phyloP scores from a whole-genome alignment of 1,140 invertebrate species.

The Leguminivora glycinivorella region DNA sequence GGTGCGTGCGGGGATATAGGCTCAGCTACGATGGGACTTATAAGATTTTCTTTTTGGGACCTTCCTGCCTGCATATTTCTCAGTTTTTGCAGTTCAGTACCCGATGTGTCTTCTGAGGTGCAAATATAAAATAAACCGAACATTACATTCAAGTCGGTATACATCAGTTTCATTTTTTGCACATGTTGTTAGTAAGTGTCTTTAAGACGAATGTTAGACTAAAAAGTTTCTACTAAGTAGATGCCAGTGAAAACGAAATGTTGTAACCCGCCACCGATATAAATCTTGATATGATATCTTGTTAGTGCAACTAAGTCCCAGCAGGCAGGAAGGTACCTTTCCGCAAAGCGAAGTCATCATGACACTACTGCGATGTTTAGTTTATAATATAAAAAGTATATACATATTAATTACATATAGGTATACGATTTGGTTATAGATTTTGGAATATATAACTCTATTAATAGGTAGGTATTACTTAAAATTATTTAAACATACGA shows the following conservation, averaged over 20 bases:
- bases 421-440: conserved; percentile 33
- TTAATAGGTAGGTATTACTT: not conserved
- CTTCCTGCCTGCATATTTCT: conserved; percentile 76
- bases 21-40: conserved; percentile 61
- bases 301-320: conserved; percentile 74
- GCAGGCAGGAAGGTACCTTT: conserved; percentile 79
- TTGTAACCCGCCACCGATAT: conserved; percentile 66
- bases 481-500: conserved; percentile 20
- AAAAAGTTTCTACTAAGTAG: conserved; percentile 50
- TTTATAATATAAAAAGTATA: conserved; percentile 39
- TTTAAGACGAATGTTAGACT: conserved; percentile 53
- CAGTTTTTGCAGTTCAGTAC: conserved; percentile 74
- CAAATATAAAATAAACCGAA: conserved; percentile 70
- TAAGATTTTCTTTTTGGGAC: conserved; percentile 66
- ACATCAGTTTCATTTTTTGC: conserved; percentile 18
- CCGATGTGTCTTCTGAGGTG: conserved; percentile 75
- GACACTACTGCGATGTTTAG: conserved; percentile 46
- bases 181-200: conserved; percentile 44
- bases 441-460: not conserved
- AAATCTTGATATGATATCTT: conserved; percentile 48
- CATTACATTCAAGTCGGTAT: conserved; percentile 40
- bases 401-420: conserved; percentile 42
- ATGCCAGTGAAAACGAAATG: conserved; percentile 43
- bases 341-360: conserved; percentile 75
- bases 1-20: conserved; percentile 63